Base-by-base conservation (phyloP, 2,888 invertebrate species). In the Lycaena phlaeas region DNA sequence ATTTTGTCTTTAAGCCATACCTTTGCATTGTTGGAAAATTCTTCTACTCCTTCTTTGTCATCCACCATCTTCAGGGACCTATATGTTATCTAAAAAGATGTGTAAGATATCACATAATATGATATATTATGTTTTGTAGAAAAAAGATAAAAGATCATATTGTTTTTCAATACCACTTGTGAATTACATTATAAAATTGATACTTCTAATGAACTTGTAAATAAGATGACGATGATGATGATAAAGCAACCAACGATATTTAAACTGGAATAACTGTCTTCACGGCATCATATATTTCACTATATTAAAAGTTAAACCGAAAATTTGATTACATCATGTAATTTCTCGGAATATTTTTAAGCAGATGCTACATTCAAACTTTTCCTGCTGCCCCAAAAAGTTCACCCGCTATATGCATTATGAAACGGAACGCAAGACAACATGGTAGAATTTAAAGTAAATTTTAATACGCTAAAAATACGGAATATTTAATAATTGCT, bases 1-100 rank as follows among this genome's bases (percentile, higher is more conserved):
- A 84, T 78, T 31, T 85, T 85, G 10, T 85, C 85, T 40, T 82
- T 84, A 75, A 85, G 71, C 78, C 82, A 84, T 7, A 81, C 76
- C 17, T 77, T 56, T 0, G 61, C 68, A 40, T 84, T 76, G 54
- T 79, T 70, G 0, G 66, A 45, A 17, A 81, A 85, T 49, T 85
- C 85, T 6, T 78, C 78, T 0, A 63, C 66, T 0, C 64, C 84
- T 41, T 85, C 85, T 38, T 57, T 63, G 40, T 84, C 81, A 0
- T 78, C 72, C 0, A 54, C 34, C 31, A 85, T 50, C 27, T 81
- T 78, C 4, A 84, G 52, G 1, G 81, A 78, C 50, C 65, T 68
- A 40, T 68, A 84, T 0, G 79, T 78, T n/a, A 84, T 39, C 85
- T 85, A 56, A 7, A 60, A 59, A 44, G 5, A 18, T 18, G 3